phyloP scores from a whole-genome alignment of 1,140 invertebrate genomes.

The Diachasma alloeum region DNA sequence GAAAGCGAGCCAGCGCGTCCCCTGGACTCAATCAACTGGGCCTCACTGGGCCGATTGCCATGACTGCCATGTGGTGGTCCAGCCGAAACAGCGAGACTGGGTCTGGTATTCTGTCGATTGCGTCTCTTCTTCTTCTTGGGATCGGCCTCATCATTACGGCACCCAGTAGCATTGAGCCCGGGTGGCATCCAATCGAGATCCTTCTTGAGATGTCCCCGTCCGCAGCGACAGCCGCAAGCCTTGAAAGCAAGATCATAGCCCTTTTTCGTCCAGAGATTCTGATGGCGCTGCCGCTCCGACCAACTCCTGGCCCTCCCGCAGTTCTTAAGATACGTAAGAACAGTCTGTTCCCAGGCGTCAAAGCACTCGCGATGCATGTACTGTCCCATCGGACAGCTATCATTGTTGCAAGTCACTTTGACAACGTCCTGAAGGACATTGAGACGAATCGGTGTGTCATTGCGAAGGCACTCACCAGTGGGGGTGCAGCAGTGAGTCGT shows the following conservation, averaged over 20 bases:
- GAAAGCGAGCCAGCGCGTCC: conserved; percentile 73
- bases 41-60: conserved; percentile 41
- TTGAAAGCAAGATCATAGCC: conserved; percentile 94
- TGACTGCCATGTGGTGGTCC: conserved; percentile 52
- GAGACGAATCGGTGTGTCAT: conserved; percentile 72
- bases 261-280: conserved; percentile 97
- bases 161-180: conserved; percentile 62
- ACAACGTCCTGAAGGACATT: conserved; percentile 83
- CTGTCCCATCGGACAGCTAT: conserved; percentile 83
- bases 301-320: conserved; percentile 90
- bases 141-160: conserved; percentile 62
- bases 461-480: conserved; percentile 77
- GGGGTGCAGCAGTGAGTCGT: conserved; percentile 82
- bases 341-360: conserved; percentile 88
- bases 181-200: conserved; percentile 90
- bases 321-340: conserved; percentile 87
- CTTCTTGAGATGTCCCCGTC: conserved; percentile 91
- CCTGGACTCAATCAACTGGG: conserved; percentile 58
- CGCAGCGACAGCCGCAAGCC: conserved; percentile 87
- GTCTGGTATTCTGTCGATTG: conserved; percentile 71
- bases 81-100: conserved; percentile 65
- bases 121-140: conserved; percentile 80
- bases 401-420: conserved; percentile 95
- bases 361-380: conserved; percentile 98
- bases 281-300: conserved; percentile 91